Percentiles rank a stretch among this genome's conserved stretches.
Conservation (phyloP, 2,113 vertebrate species). For the Chionomys nivalis region DNA sequence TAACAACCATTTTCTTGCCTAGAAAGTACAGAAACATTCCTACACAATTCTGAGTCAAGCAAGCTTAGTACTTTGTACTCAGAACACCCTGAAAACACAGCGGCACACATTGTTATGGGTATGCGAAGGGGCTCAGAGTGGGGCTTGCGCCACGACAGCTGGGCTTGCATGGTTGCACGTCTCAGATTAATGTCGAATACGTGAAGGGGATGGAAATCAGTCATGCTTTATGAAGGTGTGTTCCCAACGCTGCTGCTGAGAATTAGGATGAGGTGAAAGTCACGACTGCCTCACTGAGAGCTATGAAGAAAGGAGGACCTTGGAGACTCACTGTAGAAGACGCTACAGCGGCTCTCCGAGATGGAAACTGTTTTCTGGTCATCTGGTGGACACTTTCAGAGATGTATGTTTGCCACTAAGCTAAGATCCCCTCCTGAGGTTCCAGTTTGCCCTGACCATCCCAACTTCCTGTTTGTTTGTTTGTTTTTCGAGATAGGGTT, state of each 20-base stretch:
- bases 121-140: neutral
- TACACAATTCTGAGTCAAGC: neutral
- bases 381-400: neutral
- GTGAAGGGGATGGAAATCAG: neutral
- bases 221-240: rapidly evolving
- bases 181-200: neutral
- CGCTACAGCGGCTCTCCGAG: neutral
- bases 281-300: neutral
- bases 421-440: neutral
- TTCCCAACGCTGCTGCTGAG: neutral
- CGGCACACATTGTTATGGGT: neutral
- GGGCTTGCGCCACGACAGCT: rapidly evolving
- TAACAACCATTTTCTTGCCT: neutral
- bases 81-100: neutral
- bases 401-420: rapidly evolving
- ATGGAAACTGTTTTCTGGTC: neutral
- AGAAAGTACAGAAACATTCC: neutral
- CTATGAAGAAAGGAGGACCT: neutral
- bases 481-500: too few relatives aligned
- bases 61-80: neutral
- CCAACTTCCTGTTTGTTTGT: neutral
- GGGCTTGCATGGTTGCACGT: neutral
- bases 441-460: neutral
- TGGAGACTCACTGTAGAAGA: neutral
- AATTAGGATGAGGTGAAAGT: neutral